Conservation (phyloP, 2,888 invertebrate genomes). For the Sepiola atlantica region DNA sequence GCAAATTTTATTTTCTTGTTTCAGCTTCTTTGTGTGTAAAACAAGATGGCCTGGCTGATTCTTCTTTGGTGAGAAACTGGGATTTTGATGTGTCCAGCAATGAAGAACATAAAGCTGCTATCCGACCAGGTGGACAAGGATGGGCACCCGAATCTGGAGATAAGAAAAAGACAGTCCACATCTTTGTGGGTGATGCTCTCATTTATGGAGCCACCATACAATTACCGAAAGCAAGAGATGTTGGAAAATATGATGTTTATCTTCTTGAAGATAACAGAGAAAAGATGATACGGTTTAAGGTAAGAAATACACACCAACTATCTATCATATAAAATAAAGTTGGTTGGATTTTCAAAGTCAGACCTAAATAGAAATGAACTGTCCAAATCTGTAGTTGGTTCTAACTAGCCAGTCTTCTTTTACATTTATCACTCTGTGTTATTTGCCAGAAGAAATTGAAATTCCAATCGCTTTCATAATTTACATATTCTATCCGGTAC, state of each 20-base stretch:
- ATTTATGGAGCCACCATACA: conserved; percentile 23
- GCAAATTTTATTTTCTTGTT: background rate
- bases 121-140: conserved; percentile 33
- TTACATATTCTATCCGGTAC: no score
- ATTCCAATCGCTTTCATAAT: no score
- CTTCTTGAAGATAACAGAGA: background rate
- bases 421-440: no score
- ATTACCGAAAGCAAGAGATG: background rate
- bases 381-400: no score
- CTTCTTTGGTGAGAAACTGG: conserved; percentile 33
- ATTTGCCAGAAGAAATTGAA: no score
- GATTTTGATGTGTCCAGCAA: conserved; percentile 37
- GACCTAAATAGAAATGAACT: no score
- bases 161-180: background rate
- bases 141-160: conserved; percentile 23
- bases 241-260: conserved; percentile 35
- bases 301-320: background rate
- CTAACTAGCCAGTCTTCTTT: no score
- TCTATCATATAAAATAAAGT: no score
- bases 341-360: no score
- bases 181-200: conserved; percentile 39
- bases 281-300: background rate
- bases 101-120: conserved; percentile 38
- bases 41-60: conserved; percentile 36
- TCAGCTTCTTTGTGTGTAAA: conserved; percentile 33